phyloP scores from a whole-genome alignment of 23 tunicate genomes.

The Pegea sp. region DNA sequence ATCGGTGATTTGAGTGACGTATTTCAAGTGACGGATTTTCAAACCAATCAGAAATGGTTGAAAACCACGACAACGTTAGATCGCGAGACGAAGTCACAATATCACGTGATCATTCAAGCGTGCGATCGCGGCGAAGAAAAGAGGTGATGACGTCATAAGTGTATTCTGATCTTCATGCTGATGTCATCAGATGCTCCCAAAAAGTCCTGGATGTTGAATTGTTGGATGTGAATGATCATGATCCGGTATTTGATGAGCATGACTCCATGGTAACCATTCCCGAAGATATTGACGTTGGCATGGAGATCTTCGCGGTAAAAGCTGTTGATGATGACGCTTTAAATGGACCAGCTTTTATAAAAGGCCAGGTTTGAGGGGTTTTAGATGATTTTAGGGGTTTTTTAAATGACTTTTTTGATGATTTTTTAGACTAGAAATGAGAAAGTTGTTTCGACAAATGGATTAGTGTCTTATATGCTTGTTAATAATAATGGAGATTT shows the following conservation, averaged over 20 bases:
- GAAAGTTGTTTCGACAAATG: conserved; percentile 36
- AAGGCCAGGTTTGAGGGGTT: conserved; percentile 2
- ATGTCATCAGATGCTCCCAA: conserved; percentile 20
- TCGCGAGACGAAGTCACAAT: too few species aligned
- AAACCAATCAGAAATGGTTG: too few species aligned
- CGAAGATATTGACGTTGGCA: conserved; percentile 29
- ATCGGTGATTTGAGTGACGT: too few species aligned
- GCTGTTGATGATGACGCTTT: conserved; percentile 44
- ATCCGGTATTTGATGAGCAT: conserved; percentile 21
- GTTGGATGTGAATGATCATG: conserved; percentile 55
- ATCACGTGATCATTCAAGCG: too few species aligned
- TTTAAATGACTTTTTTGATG: too few species aligned
- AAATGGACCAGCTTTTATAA: conserved; percentile 9
- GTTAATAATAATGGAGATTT: conserved; percentile 27
- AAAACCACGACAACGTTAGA: too few species aligned
- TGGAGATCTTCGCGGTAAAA: conserved; percentile 18
- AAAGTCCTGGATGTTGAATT: conserved; percentile 19
- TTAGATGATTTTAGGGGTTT: neutral
- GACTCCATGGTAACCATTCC: conserved; percentile 27
- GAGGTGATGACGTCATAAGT: too few species aligned
- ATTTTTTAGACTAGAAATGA: too few species aligned
- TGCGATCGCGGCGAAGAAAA: too few species aligned
- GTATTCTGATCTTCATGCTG: too few species aligned
- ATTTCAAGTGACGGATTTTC: too few species aligned
- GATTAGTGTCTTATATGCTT: conserved; percentile 25